Conservation (phyloP, 2,797 vertebrate species). For the Artibeus lituratus region DNA sequence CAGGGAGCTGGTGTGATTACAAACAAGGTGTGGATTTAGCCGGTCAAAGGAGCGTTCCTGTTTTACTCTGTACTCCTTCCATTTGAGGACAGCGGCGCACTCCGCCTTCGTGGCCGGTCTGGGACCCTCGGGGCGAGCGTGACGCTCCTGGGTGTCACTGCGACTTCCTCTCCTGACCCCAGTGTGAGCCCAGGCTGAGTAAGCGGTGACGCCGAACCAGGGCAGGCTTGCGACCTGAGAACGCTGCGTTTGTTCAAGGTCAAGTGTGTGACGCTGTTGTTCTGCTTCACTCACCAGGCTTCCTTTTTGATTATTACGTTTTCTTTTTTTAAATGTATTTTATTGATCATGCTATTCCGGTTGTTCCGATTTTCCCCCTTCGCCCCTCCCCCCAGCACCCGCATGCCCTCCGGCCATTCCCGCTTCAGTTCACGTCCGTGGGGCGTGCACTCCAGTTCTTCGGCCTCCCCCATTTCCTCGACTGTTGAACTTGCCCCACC, state of each 20-base stretch:
- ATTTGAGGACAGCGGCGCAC: background rate
- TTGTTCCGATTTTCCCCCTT: no score
- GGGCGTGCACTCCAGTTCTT: no score
- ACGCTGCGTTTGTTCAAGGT: constrained; percentile 47
- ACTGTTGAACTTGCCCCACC: no score
- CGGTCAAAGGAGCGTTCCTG: background rate
- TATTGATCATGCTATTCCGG: no score
- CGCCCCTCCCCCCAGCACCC: no score
- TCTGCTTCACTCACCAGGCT: constrained; percentile 36
- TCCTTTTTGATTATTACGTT: background rate
- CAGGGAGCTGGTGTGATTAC: background rate
- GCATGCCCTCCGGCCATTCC: no score
- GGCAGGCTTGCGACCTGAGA: constrained; percentile 10
- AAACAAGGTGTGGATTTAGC: background rate
- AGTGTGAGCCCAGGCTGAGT: background rate
- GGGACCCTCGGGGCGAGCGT: background rate
- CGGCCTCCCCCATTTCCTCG: no score
- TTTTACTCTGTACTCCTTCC: constrained; percentile 1
- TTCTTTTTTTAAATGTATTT: background rate
- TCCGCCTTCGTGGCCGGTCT: background rate
- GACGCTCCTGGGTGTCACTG: constrained; percentile 2
- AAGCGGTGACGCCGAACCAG: constrained; percentile 39
- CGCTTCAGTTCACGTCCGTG: no score
- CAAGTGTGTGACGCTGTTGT: constrained; percentile 1
- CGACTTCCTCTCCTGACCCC: constrained; percentile 14